Percentiles rank a stretch among this genome's conserved stretches.
Evolutionary conservation across 1,140 invertebrate genomes (phyloP).

Genomic region (Sesamia nonagrioides): DNA sequence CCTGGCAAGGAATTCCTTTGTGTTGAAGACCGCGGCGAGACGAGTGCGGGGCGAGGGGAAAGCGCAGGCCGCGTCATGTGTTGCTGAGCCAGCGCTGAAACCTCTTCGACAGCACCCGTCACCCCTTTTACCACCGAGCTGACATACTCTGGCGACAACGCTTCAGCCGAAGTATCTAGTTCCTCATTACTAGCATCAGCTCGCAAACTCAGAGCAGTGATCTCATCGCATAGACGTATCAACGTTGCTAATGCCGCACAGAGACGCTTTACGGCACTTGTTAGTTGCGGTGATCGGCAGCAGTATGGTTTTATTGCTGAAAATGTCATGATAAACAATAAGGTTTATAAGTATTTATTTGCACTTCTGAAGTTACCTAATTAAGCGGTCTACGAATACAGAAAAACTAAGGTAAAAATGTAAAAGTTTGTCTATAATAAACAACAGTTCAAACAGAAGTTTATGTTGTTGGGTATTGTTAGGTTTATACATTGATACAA

Average conservation of each 20-base stretch:
- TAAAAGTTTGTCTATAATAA: too few relatives aligned
- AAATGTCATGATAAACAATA: constrained; percentile 50
- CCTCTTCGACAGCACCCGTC: constrained; percentile 93
- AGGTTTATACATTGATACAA: neutral
- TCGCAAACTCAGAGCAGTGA: constrained; percentile 89
- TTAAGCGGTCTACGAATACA: neutral
- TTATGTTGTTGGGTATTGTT: too few relatives aligned
- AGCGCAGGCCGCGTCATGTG: constrained; percentile 82
- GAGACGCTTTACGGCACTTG: constrained; percentile 94
- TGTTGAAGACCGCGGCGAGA: constrained; percentile 77
- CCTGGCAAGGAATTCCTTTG: constrained; percentile 88
- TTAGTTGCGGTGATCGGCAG: constrained; percentile 81
- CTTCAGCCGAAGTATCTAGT: constrained; percentile 67
- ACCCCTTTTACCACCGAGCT: constrained; percentile 93
- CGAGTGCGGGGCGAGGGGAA: constrained; percentile 77
- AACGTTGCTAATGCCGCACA: constrained; percentile 95
- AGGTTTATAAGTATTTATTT: too few relatives aligned
- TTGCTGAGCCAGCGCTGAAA: constrained; percentile 78
- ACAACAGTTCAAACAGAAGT: too few relatives aligned
- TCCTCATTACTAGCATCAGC: constrained; percentile 88
- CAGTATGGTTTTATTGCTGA: constrained; percentile 86
- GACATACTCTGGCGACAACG: constrained; percentile 90
- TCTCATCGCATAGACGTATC: constrained; percentile 96
- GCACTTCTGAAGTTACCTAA: neutral
- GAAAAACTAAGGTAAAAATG: too few relatives aligned